Conservation (phyloP, 2,888 invertebrate genomes). For the Aelia acuminata region DNA sequence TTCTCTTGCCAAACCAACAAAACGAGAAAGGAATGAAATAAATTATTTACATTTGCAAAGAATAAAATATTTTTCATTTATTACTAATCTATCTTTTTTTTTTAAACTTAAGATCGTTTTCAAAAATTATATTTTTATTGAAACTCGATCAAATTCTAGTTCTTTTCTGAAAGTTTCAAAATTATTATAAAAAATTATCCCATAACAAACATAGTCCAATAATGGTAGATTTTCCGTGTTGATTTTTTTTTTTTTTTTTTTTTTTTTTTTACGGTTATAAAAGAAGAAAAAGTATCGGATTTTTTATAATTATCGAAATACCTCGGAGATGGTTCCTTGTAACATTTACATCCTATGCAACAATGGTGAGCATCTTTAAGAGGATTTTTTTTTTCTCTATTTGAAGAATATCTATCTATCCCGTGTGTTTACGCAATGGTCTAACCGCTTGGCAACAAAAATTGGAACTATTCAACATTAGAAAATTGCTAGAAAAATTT, state of each 20-base stretch:
- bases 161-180: no score
- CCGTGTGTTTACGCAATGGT: not conserved
- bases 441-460: not conserved
- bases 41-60: no score
- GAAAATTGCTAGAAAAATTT: not conserved
- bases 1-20: no score
- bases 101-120: no score
- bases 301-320: not conserved
- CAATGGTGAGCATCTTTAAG: not conserved
- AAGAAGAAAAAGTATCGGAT: not conserved
- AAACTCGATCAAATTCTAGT: no score
- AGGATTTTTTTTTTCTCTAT: not conserved
- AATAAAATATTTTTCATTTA: no score
- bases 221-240: not conserved
- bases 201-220: not conserved
- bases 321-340: not conserved
- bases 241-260: not conserved
- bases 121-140: no score
- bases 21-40: no score
- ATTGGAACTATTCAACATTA: not conserved
- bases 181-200: not conserved
- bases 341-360: slow-evolving; percentile 5
- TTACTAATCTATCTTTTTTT: no score
- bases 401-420: not conserved
- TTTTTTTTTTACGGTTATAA: not conserved